Base-by-base conservation (phyloP, 2,113 vertebrate species). In the Psophia crepitans region DNA sequence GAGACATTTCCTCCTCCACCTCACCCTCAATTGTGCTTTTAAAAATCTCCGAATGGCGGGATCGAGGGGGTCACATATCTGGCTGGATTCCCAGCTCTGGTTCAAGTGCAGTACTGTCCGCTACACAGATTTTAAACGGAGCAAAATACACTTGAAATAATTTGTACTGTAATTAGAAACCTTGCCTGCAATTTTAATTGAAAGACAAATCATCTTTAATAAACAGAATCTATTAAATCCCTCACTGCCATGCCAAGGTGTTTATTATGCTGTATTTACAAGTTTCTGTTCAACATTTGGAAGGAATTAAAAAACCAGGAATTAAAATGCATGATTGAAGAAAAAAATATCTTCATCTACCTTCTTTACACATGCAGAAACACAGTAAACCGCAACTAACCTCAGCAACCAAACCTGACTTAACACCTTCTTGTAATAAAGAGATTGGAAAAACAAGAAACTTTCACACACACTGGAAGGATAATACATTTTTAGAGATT, bases 61-160 rank as follows among this genome's bases (percentile, higher is more conserved):
- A 95, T 89, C 84, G 73, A 92, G 63, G 49, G 39, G 94, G 87
- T 91, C 61, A 37, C 37, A 73, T 87, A 90, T 76, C 69, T 89
- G 91, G 92, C 73, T 91, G 57, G 49, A 87, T 93, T 93, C 94
- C 94, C 96, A 97, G 87, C n/a, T 71, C 65, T 46, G 54, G 70
- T 53, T 95, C 90, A 84, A 96, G 48, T 32, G 33, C 51, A 89
- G 61, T 44, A 61, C 69, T 96, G 74, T 82, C 90, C 86, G 2
- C 78, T 82, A 82, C 60, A 79, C 4, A 63, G 65, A 79, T 92
- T 92, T 93, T 82, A 89, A 71, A 86, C 0, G 0, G 54, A 33
- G n/a, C 19, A 87, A 96, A 94, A 92, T 73, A 76, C 58, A 65
- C 65, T 69, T 91, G 91, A 95, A 92, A 87, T 95, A 91, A 96